phyloP scores from a whole-genome alignment of 1,140 invertebrate species.

The Triops longicaudatus region DNA sequence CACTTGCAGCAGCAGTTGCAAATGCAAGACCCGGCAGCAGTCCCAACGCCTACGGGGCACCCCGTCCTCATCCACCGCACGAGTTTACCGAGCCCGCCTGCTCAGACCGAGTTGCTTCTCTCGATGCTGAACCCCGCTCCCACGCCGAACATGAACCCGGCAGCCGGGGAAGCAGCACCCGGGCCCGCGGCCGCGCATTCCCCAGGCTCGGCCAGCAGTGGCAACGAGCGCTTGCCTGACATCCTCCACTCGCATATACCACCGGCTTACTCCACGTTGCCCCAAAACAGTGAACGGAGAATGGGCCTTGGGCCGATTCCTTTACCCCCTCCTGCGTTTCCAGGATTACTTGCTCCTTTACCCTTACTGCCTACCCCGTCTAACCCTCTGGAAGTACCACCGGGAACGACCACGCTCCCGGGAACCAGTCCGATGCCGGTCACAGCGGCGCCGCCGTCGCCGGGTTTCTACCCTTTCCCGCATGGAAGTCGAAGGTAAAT shows the following conservation, averaged over 20 bases:
- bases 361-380: constrained; percentile 28
- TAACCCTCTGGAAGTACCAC: constrained; percentile 27
- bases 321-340: constrained; percentile 23
- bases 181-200: background rate
- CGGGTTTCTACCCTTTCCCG: constrained; percentile 16
- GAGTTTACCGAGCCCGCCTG: background rate
- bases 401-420: constrained; percentile 28
- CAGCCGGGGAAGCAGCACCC: constrained; percentile 18
- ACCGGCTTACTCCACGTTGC: constrained; percentile 42
- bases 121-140: constrained; percentile 26
- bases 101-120: background rate
- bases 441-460: constrained; percentile 20
- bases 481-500: background rate
- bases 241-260: constrained; percentile 46
- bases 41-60: background rate
- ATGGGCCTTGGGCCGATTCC: constrained; percentile 31
- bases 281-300: constrained; percentile 33
- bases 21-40: constrained; percentile 1
- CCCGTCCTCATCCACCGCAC: background rate
- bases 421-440: constrained; percentile 30
- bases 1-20: constrained; percentile 24
- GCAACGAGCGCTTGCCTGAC: constrained; percentile 41
- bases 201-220: background rate
- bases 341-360: constrained; percentile 21
- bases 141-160: constrained; percentile 22